Conservation (phyloP, 1,140 invertebrate species). For the Camponotus pennsylvanicus region DNA sequence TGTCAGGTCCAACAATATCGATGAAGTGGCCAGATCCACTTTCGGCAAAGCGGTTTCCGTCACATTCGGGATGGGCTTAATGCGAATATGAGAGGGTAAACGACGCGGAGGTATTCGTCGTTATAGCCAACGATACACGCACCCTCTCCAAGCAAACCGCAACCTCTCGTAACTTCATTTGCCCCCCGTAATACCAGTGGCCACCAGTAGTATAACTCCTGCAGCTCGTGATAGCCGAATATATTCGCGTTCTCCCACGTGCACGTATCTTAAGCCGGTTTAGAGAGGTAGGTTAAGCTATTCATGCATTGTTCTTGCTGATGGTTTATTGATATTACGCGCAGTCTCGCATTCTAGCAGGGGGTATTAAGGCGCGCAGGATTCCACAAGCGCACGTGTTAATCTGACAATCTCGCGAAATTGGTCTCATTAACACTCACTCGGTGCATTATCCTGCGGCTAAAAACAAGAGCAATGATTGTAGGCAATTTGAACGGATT, state of each 20-base stretch:
- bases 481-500: neutral
- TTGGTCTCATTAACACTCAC: conserved; percentile 41
- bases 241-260: conserved; percentile 18
- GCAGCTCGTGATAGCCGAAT: conserved; percentile 56
- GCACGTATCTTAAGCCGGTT: conserved; percentile 56
- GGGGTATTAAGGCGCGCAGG: conserved; percentile 29
- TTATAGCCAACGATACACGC: conserved; percentile 55
- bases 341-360: conserved; percentile 8
- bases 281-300: conserved; percentile 42
- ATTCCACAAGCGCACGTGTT: conserved; percentile 19
- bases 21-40: conserved; percentile 58
- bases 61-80: conserved; percentile 53
- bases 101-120: conserved; percentile 68
- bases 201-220: conserved; percentile 38
- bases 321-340: conserved; percentile 67
- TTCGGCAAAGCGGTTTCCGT: conserved; percentile 40
- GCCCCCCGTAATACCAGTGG: conserved; percentile 67
- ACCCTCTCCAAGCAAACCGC: conserved; percentile 64
- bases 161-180: conserved; percentile 77
- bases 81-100: conserved; percentile 60
- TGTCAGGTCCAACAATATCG: neutral
- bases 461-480: neutral
- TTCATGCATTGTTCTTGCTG: conserved; percentile 39
- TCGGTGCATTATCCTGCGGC: neutral
- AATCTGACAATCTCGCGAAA: conserved; percentile 40